Conservation (phyloP, 2,113 vertebrate genomes). For the Oryzias celebensis region DNA sequence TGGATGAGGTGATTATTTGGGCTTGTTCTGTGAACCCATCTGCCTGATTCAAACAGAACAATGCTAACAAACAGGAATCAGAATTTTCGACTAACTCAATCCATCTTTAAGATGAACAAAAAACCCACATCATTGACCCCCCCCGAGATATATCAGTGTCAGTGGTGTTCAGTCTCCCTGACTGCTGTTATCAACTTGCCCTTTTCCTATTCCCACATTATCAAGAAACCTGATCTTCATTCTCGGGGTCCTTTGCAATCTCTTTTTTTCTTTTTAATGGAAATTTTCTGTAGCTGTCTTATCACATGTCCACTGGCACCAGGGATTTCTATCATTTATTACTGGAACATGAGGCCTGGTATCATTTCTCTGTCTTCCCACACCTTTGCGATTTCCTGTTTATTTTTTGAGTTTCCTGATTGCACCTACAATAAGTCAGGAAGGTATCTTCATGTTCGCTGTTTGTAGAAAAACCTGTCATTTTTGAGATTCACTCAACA, state of each 20-base stretch:
- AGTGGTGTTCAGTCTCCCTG: slow-evolving; percentile 47
- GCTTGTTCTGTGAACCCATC: too few species aligned
- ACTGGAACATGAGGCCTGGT: slow-evolving; percentile 35
- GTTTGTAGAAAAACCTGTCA: slow-evolving; percentile 25
- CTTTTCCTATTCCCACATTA: slow-evolving; percentile 67
- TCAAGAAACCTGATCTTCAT: slow-evolving; percentile 73
- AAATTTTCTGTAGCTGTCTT: slow-evolving; percentile 47
- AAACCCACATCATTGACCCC: not conserved
- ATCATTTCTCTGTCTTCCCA: slow-evolving; percentile 57
- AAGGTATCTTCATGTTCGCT: not conserved
- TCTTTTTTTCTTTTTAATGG: slow-evolving; percentile 4
- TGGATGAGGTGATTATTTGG: too few species aligned
- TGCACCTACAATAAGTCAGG: slow-evolving; percentile 27
- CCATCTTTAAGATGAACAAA: not conserved
- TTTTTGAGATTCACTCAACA: not conserved
- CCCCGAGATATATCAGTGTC: slow-evolving; percentile 40
- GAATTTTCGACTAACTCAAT: too few species aligned
- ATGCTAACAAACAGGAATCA: too few species aligned
- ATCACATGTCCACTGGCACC: slow-evolving; percentile 52
- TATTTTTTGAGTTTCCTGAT: slow-evolving; percentile 22
- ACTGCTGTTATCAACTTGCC: slow-evolving; percentile 60
- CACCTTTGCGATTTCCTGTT: slow-evolving; percentile 19
- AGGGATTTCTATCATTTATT: slow-evolving; percentile 63
- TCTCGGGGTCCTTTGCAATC: slow-evolving; percentile 25
- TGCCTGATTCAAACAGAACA: too few species aligned